Base-by-base conservation (phyloP, 2,888 invertebrate species). In the Synanthedon formicaeformis region DNA sequence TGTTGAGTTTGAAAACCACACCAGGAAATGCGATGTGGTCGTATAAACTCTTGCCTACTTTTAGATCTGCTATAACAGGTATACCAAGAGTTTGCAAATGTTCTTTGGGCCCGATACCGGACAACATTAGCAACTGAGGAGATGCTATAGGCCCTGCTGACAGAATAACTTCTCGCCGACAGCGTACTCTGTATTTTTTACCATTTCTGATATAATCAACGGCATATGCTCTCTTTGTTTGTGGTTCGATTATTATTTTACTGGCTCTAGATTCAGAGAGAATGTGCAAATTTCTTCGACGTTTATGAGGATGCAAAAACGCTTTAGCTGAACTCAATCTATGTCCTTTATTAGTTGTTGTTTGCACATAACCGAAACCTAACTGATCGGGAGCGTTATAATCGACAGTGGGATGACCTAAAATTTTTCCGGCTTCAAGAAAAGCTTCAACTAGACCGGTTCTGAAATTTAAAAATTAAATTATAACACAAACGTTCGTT, bases 81-180 rank as follows among this genome's bases (percentile, higher is more conserved):
- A 93, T 89, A 0, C 86, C 87, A 4, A 91, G 76, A 8, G 84
- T 76, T 55, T 87, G 71, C 2, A 92, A 78, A 65, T 92, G 88
- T 56, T 90, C 78, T 55, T 76, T 73, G 0, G 90, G 90, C 0
- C 91, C 91, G 12, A 91, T 71, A 11, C 96, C 96, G 4, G 96
- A 96, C 2, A 98, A 77, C 94, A 97, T 94, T n/a, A 98, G 88
- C 13, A 98, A 71, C 73, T 98, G 97, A 0, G 97, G 96, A 0
- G 96, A 94, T 64, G 94, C 95, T 57, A 98, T 92, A 1, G 96
- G 90, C 1, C 98, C 97, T 0, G 95, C 96, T 10, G 94, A 92
- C 16, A 97, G 67, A 56, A 98, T 93, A 0, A 98, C 91, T 81
- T 96, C 96, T 66, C 93, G 93, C 48, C 88, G 89, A 4, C 93